phyloP scores from a whole-genome alignment of 2,113 vertebrate genomes.

The Oreotrochilus melanogaster region DNA sequence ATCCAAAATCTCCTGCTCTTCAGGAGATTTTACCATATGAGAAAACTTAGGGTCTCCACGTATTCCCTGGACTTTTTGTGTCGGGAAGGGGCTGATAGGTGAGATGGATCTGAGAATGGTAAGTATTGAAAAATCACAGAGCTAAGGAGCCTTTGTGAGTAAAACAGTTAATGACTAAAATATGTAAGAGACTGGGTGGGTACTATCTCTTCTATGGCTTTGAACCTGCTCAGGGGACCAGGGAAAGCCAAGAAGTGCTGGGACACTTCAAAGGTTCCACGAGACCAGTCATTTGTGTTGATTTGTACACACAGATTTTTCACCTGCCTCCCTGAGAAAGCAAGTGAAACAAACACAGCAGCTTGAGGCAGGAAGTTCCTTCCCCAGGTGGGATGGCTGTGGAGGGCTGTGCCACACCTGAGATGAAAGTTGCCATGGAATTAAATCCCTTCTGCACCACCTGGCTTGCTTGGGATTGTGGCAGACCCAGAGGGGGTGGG shows the following conservation, averaged over 20 bases:
- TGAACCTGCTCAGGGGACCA: not conserved
- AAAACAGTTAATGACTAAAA: not conserved
- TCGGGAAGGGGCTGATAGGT: not conserved
- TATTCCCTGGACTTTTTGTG: too few relatives aligned
- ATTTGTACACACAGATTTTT: not conserved
- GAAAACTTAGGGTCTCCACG: too few relatives aligned
- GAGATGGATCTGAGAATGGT: not conserved
- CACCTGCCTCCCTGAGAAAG: not conserved
- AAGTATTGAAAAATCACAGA: not conserved
- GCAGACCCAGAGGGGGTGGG: not conserved
- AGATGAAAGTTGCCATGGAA: not conserved
- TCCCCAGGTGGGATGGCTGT: not conserved
- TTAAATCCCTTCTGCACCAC: not conserved
- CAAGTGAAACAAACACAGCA: not conserved
- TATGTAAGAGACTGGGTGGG: not conserved
- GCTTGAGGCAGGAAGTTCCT: not conserved
- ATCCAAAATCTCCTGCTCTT: not conserved
- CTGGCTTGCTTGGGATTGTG: not conserved
- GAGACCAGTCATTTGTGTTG: not conserved
- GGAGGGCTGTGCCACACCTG: not conserved
- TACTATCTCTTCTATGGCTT: not conserved
- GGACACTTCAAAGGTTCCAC: accelerated
- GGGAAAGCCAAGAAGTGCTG: not conserved
- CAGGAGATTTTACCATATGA: not conserved
- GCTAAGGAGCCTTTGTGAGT: not conserved